Percentiles rank a stretch among this genome's conserved stretches.
These are phyloP conservation scores for Takifugu flavidus DNA, from an alignment of 2,113 vertebrate species.

Conservation along the genomic window DNA sequence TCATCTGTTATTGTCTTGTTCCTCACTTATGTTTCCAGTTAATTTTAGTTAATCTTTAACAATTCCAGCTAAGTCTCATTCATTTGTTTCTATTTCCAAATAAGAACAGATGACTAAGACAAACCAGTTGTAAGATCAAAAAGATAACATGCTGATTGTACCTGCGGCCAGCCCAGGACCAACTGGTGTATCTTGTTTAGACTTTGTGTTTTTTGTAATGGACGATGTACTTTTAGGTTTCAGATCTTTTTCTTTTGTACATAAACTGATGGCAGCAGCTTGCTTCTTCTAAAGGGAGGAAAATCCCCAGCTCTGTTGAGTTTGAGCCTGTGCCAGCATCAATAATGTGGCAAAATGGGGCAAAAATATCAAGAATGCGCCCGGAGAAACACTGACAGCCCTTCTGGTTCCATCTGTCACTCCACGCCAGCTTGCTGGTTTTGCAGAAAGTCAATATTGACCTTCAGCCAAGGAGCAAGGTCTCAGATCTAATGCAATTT, in stretches of 20 bases:
- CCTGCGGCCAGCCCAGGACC: neutral
- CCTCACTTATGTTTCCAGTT: constrained; percentile 9
- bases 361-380: constrained; percentile 30
- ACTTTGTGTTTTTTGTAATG: constrained; percentile 11
- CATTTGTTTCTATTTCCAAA: neutral
- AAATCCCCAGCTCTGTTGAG: constrained; percentile 54
- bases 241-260: constrained; percentile 9
- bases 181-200: constrained; percentile 8
- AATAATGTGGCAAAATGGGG: constrained; percentile 44
- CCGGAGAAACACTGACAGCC: constrained; percentile 20
- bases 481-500: constrained; percentile 64
- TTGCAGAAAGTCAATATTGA: constrained; percentile 71
- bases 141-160: constrained; percentile 6
- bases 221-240: constrained; percentile 1
- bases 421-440: constrained; percentile 37
- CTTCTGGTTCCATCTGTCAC: constrained; percentile 15
- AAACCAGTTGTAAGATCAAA: neutral
- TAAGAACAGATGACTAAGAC: neutral
- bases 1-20: constrained; percentile 9
- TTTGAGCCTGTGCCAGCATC: constrained; percentile 50
- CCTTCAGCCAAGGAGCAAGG: constrained; percentile 39
- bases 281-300: constrained; percentile 26
- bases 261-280: constrained; percentile 27
- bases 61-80: neutral
- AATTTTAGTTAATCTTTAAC: neutral